A percentile compares a stretch with the other conserved stretches of the same genome.
These are phyloP conservation scores for Ischnus inquisitorius DNA, from an alignment of 2,888 invertebrate genomes.

Conservation along the genomic window DNA sequence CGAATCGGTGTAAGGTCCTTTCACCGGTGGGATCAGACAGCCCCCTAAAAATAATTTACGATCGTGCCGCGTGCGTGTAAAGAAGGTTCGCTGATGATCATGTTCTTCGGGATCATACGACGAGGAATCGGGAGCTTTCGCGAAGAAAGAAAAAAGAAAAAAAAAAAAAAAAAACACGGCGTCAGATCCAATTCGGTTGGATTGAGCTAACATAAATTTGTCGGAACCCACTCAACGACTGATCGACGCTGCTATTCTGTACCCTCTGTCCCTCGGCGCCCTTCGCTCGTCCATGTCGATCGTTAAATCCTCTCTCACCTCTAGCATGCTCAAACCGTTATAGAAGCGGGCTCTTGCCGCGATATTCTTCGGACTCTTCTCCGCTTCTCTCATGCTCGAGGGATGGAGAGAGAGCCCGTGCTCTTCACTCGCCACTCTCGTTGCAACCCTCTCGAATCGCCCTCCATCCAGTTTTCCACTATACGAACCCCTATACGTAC, in stretches of 20 bases:
- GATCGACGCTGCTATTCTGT: slow-evolving; percentile 62
- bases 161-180: slow-evolving; percentile 16
- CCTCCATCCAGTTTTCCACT: slow-evolving; percentile 40
- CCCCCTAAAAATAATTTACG: slow-evolving; percentile 62
- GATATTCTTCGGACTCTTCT: slow-evolving; percentile 55
- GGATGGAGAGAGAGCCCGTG: no score
- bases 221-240: slow-evolving; percentile 44
- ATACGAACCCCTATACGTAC: slow-evolving; percentile 17
- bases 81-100: slow-evolving; percentile 18
- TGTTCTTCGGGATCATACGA: slow-evolving; percentile 5
- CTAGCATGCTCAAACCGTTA: slow-evolving; percentile 38
- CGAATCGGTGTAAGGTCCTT: background rate
- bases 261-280: slow-evolving; percentile 40
- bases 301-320: slow-evolving; percentile 67
- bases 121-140: slow-evolving; percentile 15
- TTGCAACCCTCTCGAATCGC: slow-evolving; percentile 58
- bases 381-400: slow-evolving; percentile 6
- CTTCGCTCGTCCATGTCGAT: slow-evolving; percentile 49
- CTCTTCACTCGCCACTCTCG: slow-evolving; percentile 56
- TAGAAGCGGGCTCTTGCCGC: slow-evolving; percentile 32
- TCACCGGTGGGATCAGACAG: slow-evolving; percentile 22
- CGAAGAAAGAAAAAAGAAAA: slow-evolving; percentile 2
- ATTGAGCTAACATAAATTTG: slow-evolving; percentile 59
- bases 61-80: slow-evolving; percentile 13
- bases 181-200: slow-evolving; percentile 58